A percentile compares a stretch with the other conserved stretches of the same genome.
Evolutionary conservation across 92 coral and sea anemone species (phyloP).

Genomic region (Siderastrea siderea): DNA sequence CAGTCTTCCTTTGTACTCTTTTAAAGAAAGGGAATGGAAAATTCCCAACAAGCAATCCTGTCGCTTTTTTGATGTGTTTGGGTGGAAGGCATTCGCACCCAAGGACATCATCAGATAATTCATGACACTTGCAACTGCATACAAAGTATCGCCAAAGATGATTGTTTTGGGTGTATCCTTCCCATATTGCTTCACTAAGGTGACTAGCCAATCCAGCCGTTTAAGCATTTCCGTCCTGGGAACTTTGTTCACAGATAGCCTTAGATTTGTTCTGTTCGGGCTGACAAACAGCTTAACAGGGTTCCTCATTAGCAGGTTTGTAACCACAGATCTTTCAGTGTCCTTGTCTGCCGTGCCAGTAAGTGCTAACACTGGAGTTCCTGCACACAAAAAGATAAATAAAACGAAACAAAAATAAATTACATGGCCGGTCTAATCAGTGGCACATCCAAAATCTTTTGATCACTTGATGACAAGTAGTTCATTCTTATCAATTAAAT

Average conservation of each 20-base stretch:
- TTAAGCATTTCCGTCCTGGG: neutral
- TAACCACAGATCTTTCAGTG: too few relatives aligned
- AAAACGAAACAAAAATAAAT: too few relatives aligned
- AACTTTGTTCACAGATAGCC: neutral
- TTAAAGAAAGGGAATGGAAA: constrained; percentile 60
- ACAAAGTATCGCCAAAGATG: neutral
- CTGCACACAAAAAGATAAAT: too few relatives aligned
- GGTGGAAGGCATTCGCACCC: constrained; percentile 54
- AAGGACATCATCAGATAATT: constrained; percentile 65
- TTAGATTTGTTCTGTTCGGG: neutral
- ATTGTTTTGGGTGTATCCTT: neutral
- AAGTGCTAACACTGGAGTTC: too few relatives aligned
- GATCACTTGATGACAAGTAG: too few relatives aligned
- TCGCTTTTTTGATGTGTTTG: constrained; percentile 16
- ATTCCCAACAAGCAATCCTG: constrained; percentile 43
- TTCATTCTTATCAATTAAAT: too few relatives aligned
- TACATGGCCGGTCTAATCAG: too few relatives aligned
- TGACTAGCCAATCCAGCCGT: constrained; percentile 4
- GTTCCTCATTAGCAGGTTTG: too few relatives aligned
- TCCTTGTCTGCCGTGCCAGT: too few relatives aligned
- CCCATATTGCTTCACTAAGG: neutral
- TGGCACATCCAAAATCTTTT: too few relatives aligned
- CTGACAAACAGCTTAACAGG: neutral
- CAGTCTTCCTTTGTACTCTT: constrained; percentile 38
- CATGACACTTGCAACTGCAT: constrained; percentile 42